Conservation (phyloP, 2,888 invertebrate species). For the Habroteleia sp. region DNA sequence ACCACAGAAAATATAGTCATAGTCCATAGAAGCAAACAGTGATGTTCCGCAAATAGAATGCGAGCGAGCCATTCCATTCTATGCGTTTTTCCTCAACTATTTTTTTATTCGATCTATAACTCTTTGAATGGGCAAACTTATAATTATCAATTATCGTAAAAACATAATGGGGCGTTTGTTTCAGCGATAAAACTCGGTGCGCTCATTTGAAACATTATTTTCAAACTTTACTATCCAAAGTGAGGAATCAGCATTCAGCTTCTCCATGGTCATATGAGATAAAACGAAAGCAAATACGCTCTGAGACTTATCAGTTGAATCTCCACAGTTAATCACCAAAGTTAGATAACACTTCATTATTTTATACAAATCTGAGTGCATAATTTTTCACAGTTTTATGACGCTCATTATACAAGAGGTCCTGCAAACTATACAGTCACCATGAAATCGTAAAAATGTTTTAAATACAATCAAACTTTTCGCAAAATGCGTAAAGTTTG, state of each 20-base stretch:
- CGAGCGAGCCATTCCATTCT: not conserved
- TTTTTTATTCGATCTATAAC: not conserved
- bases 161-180: conserved; percentile 34
- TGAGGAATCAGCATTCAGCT: conserved; percentile 49
- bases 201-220: conserved; percentile 54
- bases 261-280: conserved; percentile 44
- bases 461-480: conserved; percentile 49
- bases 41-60: conserved; percentile 17
- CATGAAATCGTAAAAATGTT: conserved; percentile 28
- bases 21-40: conserved; percentile 31
- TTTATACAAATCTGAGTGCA: conserved; percentile 49
- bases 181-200: conserved; percentile 25
- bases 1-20: conserved; percentile 57
- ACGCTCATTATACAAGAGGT: conserved; percentile 38
- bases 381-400: conserved; percentile 59
- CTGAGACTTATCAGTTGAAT: conserved; percentile 59
- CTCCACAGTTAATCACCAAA: conserved; percentile 57
- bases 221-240: conserved; percentile 47
- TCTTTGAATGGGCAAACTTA: conserved; percentile 16
- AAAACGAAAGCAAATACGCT: conserved; percentile 60
- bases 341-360: conserved; percentile 62
- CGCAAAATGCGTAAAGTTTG: conserved; percentile 34
- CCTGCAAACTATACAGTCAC: conserved; percentile 24
- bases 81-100: not conserved
- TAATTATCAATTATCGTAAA: conserved; percentile 52